phyloP scores from a whole-genome alignment of 2,797 vertebrate species.

The Urocyon cinereoargenteus region DNA sequence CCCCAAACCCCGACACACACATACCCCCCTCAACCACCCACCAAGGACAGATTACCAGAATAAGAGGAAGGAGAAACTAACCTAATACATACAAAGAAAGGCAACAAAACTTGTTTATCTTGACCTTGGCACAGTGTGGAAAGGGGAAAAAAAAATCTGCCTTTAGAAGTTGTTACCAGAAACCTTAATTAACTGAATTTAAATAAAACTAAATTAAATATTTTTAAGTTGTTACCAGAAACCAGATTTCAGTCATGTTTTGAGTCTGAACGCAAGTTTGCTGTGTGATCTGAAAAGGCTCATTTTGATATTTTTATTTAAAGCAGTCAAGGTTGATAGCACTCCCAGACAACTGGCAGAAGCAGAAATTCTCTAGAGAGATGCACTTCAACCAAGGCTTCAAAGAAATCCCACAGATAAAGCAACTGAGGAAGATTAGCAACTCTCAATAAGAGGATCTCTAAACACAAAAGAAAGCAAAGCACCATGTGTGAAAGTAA shows the following conservation, averaged over 20 bases:
- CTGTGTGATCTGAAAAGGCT: not conserved
- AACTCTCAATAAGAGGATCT: not conserved
- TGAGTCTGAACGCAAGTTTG: not conserved
- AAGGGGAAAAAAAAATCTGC: too few species aligned
- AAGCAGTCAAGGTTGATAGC: not conserved
- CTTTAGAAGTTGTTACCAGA: not conserved
- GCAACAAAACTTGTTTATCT: not conserved
- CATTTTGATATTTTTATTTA: not conserved
- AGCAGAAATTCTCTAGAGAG: not conserved
- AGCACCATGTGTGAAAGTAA: too few species aligned
- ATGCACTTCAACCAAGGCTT: not conserved
- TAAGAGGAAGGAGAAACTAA: not conserved
- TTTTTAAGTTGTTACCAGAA: too few species aligned
- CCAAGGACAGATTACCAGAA: not conserved
- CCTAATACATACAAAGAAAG: not conserved
- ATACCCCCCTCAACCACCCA: not conserved
- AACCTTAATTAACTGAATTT: too few species aligned
- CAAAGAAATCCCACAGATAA: not conserved
- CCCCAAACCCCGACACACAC: too few species aligned
- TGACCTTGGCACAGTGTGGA: not conserved
- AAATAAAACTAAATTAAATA: too few species aligned
- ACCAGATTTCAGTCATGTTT: not conserved
- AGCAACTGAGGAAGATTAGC: not conserved
- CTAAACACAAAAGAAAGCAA: not conserved
- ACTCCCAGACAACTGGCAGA: not conserved